phyloP scores from a whole-genome alignment of 2,113 vertebrate genomes.

The Hassar affinis region DNA sequence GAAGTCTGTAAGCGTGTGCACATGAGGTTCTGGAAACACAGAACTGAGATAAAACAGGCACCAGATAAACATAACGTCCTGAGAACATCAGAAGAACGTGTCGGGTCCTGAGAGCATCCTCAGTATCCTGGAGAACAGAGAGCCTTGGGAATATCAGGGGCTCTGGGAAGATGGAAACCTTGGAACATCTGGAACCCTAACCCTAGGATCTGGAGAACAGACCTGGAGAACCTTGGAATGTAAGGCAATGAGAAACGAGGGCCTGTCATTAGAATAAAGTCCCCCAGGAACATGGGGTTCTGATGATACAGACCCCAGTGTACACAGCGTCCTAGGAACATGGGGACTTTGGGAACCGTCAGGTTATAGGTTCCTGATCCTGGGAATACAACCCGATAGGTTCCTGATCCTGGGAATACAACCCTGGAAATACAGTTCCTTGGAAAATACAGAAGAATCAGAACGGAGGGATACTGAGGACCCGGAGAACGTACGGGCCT shows the following conservation, averaged over 20 bases:
- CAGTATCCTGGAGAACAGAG: neutral
- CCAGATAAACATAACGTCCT: neutral
- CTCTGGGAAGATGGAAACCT: neutral
- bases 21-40: neutral
- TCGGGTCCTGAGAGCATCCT: neutral
- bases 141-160: neutral
- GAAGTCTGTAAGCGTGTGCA: too few relatives aligned
- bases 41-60: neutral
- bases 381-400: too few relatives aligned
- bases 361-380: too few relatives aligned
- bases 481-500: too few relatives aligned
- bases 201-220: too few relatives aligned
- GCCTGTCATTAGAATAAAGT: neutral
- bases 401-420: neutral
- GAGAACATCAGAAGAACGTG: neutral
- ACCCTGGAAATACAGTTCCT: neutral
- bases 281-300: neutral
- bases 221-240: too few relatives aligned
- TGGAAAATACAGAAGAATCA: neutral
- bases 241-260: too few relatives aligned
- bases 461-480: neutral
- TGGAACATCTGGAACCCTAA: too few relatives aligned
- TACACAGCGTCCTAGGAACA: neutral
- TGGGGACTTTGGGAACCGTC: neutral
- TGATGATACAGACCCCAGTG: neutral